These are phyloP conservation scores for Dasypus novemcinctus DNA, from an alignment of 2,113 vertebrate genomes.

Conservation along the genomic window DNA sequence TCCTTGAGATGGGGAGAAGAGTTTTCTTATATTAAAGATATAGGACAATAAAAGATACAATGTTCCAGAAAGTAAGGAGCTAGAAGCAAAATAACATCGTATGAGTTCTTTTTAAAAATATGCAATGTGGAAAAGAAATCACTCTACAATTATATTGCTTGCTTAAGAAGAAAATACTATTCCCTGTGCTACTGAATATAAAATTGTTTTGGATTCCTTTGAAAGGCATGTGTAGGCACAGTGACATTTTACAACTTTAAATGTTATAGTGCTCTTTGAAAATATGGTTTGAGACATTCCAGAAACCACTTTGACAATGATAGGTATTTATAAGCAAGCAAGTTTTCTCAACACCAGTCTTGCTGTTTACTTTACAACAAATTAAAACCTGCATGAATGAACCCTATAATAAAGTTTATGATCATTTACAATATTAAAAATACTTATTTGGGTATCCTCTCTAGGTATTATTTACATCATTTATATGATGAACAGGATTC, in stretches of 20 bases:
- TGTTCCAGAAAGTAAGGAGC: neutral
- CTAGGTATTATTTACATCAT: conserved; percentile 18
- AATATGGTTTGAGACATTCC: conserved; percentile 33
- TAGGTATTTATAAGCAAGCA: conserved; percentile 26
- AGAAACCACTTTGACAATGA: neutral
- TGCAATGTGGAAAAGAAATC: conserved; percentile 37
- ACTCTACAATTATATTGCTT: conserved; percentile 45
- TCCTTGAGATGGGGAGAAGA: neutral
- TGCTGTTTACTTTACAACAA: conserved; percentile 13
- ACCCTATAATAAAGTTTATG: neutral
- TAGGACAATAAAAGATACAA: neutral
- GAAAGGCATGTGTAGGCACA: conserved; percentile 13
- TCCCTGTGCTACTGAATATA: conserved; percentile 30
- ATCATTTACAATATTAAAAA: conserved; percentile 23
- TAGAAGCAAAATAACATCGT: conserved; percentile 26
- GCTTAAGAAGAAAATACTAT: conserved; percentile 56
- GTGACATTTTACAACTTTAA: conserved; percentile 58
- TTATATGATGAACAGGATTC: conserved; percentile 2
- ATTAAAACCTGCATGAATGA: conserved; percentile 45
- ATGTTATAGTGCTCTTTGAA: conserved; percentile 23
- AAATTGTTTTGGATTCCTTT: conserved; percentile 10
- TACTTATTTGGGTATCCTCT: conserved; percentile 27
- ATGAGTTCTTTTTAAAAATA: conserved; percentile 39
- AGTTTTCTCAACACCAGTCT: conserved; percentile 14
- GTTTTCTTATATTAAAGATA: conserved; percentile 1